These are phyloP conservation scores for Erythrocercus mccallii DNA, from an alignment of 2,113 vertebrate genomes.

Conservation along the genomic window DNA sequence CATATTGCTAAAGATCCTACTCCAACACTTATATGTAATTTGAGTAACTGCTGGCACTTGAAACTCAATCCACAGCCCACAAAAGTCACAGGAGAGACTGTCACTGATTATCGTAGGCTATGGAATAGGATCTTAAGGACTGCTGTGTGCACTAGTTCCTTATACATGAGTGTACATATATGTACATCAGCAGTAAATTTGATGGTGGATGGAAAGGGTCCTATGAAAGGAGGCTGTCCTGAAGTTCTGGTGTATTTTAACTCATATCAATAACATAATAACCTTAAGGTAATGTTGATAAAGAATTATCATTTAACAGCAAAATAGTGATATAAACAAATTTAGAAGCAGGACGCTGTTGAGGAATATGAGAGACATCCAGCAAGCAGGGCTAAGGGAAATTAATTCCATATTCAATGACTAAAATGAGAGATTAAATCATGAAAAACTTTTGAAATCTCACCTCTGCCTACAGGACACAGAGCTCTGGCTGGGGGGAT, in stretches of 20 bases:
- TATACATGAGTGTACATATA: neutral
- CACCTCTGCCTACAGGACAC: neutral
- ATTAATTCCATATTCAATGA: neutral
- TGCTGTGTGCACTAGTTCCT: neutral
- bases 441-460: neutral
- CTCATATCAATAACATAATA: neutral
- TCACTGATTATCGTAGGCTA: neutral
- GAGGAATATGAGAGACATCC: neutral
- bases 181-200: neutral
- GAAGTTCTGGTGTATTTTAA: neutral
- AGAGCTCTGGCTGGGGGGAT: neutral
- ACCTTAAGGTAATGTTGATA: neutral
- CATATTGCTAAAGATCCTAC: neutral
- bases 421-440: neutral
- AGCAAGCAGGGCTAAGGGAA: neutral
- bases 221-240: neutral
- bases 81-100: neutral
- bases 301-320: neutral
- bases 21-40: neutral
- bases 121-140: neutral
- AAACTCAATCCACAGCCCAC: neutral
- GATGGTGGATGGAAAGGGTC: neutral
- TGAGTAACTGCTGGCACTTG: conserved; percentile 17
- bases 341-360: neutral
- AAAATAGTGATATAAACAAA: neutral